Conservation (phyloP, 2,113 vertebrate genomes). For the Ellobius talpinus region DNA sequence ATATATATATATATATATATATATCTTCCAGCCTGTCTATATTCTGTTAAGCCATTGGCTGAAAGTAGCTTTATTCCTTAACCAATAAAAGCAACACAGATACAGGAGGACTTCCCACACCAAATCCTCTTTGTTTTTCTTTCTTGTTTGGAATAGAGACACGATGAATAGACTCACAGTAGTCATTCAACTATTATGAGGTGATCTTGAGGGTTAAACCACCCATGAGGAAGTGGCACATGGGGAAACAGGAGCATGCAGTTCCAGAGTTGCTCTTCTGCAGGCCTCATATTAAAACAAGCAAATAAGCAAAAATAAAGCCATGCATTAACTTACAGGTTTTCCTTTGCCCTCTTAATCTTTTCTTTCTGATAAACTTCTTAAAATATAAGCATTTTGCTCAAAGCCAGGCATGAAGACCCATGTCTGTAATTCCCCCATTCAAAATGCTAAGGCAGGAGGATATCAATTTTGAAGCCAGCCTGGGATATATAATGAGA, state of each 20-base stretch:
- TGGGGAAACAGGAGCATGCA: background rate
- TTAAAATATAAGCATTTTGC: background rate
- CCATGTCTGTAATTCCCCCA: background rate
- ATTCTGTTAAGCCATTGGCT: no score
- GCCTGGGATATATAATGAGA: background rate
- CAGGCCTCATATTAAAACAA: background rate
- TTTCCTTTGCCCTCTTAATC: background rate
- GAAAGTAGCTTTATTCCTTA: no score
- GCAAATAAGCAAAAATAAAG: background rate
- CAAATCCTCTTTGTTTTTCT: background rate
- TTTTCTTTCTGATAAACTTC: background rate
- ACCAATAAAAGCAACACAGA: no score
- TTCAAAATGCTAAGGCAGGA: background rate
- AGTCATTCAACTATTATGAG: background rate
- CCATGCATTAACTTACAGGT: background rate
- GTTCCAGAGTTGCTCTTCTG: background rate
- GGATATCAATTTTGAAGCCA: background rate
- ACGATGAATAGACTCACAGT: background rate
- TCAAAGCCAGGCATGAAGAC: no score
- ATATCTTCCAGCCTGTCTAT: no score
- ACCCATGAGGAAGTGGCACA: background rate
- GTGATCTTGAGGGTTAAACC: background rate
- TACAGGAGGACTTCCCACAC: no score
- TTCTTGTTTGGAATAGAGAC: background rate
- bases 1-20: no score